Conservation (phyloP, 2,888 invertebrate species). For the Acronicta alni region DNA sequence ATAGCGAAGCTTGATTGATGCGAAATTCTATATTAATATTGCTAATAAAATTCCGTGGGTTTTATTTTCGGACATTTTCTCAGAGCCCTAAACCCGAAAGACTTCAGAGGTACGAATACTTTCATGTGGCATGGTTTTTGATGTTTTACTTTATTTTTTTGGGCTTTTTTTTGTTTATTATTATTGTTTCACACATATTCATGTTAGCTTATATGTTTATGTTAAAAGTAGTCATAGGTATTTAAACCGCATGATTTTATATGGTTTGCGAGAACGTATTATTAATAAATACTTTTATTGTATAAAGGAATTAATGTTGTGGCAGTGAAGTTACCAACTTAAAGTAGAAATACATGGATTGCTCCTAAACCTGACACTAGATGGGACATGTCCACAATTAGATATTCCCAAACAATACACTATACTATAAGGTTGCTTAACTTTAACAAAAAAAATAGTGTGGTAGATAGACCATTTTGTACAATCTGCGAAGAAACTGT, state of each 20-base stretch:
- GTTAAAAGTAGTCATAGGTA: slow-evolving; percentile 39
- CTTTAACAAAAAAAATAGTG: too few relatives aligned
- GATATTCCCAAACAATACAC: too few relatives aligned
- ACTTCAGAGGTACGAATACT: slow-evolving; percentile 68
- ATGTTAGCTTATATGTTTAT: slow-evolving; percentile 67
- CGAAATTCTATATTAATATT: slow-evolving; percentile 75
- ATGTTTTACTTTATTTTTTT: slow-evolving; percentile 61
- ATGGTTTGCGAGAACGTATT: slow-evolving; percentile 3
- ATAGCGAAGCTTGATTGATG: slow-evolving; percentile 77
- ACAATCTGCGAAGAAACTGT: not conserved
- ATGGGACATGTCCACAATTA: not conserved
- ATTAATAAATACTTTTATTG: not conserved
- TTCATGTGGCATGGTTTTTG: slow-evolving; percentile 73
- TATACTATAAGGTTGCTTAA: too few relatives aligned
- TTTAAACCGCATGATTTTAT: slow-evolving; percentile 54
- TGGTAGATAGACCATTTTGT: not conserved
- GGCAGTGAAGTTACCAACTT: too few relatives aligned
- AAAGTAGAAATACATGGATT: not conserved
- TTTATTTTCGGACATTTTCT: slow-evolving; percentile 60
- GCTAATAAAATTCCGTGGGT: slow-evolving; percentile 76
- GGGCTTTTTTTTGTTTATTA: slow-evolving; percentile 50
- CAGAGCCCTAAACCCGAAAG: slow-evolving; percentile 49
- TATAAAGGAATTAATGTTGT: too few relatives aligned
- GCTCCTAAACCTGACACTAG: not conserved
- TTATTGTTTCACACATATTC: slow-evolving; percentile 78